phyloP scores from a whole-genome alignment of 2,113 vertebrate genomes.

The Boleophthalmus pectinirostris region DNA sequence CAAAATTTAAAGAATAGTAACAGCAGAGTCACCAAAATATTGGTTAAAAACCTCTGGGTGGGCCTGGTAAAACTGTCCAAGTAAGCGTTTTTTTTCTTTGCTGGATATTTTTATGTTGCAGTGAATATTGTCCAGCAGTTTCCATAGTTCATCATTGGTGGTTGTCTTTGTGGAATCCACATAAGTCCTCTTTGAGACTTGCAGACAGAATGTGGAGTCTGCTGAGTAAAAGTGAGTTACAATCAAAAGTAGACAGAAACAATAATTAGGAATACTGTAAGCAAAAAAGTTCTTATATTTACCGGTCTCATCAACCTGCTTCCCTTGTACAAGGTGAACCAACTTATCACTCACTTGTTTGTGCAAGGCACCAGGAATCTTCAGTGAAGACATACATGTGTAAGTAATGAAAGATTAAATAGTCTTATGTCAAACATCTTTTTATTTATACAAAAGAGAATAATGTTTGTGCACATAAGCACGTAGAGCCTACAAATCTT shows the following conservation, averaged over 20 bases:
- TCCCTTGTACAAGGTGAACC: slow-evolving; percentile 78
- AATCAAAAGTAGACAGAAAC: neutral
- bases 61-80: slow-evolving; percentile 86
- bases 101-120: slow-evolving; percentile 83
- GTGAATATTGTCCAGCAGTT: slow-evolving; percentile 85
- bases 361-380: slow-evolving; percentile 90
- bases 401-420: neutral
- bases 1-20: slow-evolving; percentile 39
- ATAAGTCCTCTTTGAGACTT: slow-evolving; percentile 72
- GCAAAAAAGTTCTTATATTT: slow-evolving; percentile 23
- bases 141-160: slow-evolving; percentile 82
- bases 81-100: slow-evolving; percentile 85
- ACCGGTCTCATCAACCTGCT: slow-evolving; percentile 81
- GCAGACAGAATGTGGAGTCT: slow-evolving; percentile 83
- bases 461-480: neutral
- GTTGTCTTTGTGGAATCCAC: slow-evolving; percentile 66
- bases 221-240: slow-evolving; percentile 11
- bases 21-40: slow-evolving; percentile 83
- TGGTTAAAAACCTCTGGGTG: slow-evolving; percentile 90
- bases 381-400: slow-evolving; percentile 13
- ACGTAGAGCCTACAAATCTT: neutral
- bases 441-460: neutral
- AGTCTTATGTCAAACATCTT: too few species aligned
- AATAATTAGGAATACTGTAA: neutral
- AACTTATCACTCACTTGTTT: slow-evolving; percentile 93